Evolutionary conservation across 2,113 vertebrate species (phyloP), one percentile per base, ranked within the genome.

Genomic region (Passer domesticus): DNA sequence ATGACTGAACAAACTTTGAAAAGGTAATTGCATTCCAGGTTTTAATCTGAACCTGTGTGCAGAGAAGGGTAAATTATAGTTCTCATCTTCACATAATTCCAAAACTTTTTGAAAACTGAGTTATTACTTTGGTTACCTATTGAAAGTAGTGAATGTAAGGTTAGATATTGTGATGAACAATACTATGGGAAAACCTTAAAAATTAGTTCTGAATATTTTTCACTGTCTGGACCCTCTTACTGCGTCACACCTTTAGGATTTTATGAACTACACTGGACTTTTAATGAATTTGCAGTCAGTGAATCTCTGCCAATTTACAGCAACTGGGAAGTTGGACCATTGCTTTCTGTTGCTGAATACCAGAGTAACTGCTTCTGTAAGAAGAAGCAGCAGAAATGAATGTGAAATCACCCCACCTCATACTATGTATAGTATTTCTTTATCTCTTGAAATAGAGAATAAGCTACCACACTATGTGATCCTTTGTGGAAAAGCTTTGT

Each of bases 401-500:
- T 70, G 50, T 50, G 81, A 91, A 89, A 73, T 62, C 44, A 33
- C 17, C 25, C 81, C 23, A 62, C 41, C 30, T 64, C n/a, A 15
- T 74, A 33, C 13, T 91, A 80, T 66, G 93, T 88, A 62, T 68
- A 91, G 44, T 66, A 75, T 88, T 90, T 69, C 30, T 92, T 95
- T 93, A 77, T 94, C 63, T 87, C 49, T 47, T 89, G 35, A 87
- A 87, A 87, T 46, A 87, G n/a, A 76, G 95, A 92, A 58, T 82
- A 78, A 94, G 39, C 50, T 50, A 73, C 64, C 33, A 78, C 27
- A 63, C 33, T 62, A 20, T 37, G 49, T 74, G 66, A 89, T 94
- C 78, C 76, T 93, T 90, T 73, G 46, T 73, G 68, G n/a, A 75
- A 96, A 95, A 88, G 43, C 72, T 95, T 89, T 94, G 80, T 88